Evolutionary conservation across 2,797 vertebrate genomes (phyloP).

Genomic region (Rhabdophis nuchalis): DNA sequence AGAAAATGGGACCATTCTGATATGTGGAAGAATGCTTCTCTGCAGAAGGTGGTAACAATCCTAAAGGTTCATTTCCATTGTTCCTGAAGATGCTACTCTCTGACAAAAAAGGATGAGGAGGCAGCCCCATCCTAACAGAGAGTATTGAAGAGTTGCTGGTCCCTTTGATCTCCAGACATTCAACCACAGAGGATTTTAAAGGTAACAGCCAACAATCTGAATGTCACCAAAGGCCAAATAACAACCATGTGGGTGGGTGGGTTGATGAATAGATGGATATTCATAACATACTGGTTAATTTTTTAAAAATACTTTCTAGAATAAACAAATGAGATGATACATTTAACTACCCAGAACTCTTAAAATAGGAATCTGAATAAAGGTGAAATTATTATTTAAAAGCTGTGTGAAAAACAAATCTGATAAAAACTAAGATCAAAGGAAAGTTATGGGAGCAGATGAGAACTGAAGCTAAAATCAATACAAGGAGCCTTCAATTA

Average conservation of each 20-base stretch:
- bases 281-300: not conserved
- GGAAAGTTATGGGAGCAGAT: not conserved
- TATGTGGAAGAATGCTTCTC: not conserved
- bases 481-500: no score
- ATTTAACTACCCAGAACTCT: not conserved
- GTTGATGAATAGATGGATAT: not conserved
- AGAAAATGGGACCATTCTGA: not conserved
- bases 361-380: not conserved
- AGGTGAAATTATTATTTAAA: not conserved
- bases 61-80: not conserved
- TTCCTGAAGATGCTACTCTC: not conserved
- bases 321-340: not conserved
- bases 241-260: not conserved
- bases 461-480: no score
- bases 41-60: not conserved
- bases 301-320: not conserved
- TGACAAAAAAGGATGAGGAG: not conserved
- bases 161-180: not conserved
- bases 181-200: not conserved
- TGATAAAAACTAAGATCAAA: not conserved
- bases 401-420: not conserved
- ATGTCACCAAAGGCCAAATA: not conserved
- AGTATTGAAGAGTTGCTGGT: not conserved
- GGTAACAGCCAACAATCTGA: not conserved
- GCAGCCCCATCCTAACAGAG: not conserved